These are phyloP conservation scores for Prionace glauca DNA, from an alignment of 2,797 vertebrate genomes.

Conservation along the genomic window DNA sequence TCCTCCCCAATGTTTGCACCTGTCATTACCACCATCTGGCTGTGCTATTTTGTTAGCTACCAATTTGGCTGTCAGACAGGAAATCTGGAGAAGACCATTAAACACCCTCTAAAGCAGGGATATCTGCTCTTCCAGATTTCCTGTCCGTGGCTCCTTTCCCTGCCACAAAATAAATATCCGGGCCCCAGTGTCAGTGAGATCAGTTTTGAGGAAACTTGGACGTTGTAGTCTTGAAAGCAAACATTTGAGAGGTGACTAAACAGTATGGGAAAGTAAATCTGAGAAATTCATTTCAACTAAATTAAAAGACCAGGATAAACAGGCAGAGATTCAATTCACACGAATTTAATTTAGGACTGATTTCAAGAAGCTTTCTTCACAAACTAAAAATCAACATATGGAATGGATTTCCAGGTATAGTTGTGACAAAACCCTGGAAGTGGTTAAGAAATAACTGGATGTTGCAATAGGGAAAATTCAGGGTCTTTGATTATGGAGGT, in stretches of 20 bases:
- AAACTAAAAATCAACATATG: neutral
- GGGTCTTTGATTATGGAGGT: neutral
- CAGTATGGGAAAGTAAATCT: neutral
- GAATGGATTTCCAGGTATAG: neutral
- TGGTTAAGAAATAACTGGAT: neutral
- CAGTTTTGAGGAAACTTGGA: neutral
- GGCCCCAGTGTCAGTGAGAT: neutral
- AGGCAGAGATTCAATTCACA: neutral
- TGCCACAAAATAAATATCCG: too few species aligned
- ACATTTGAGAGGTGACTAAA: neutral
- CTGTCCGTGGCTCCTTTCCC: too few species aligned
- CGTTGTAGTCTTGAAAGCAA: neutral
- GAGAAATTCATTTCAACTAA: neutral
- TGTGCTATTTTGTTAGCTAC: too few species aligned
- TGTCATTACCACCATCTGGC: too few species aligned
- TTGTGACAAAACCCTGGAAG: neutral
- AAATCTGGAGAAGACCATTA: too few species aligned
- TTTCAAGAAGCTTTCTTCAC: neutral
- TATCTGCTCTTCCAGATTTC: too few species aligned
- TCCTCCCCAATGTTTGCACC: too few species aligned
- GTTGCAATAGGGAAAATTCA: neutral
- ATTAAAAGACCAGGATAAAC: neutral
- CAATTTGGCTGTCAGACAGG: too few species aligned
- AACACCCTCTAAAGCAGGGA: too few species aligned
- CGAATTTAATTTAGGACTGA: neutral